A percentile compares a stretch with the other conserved stretches of the same genome.
Conservation (phyloP, 2,113 vertebrate genomes). For the Propithecus coquereli region DNA sequence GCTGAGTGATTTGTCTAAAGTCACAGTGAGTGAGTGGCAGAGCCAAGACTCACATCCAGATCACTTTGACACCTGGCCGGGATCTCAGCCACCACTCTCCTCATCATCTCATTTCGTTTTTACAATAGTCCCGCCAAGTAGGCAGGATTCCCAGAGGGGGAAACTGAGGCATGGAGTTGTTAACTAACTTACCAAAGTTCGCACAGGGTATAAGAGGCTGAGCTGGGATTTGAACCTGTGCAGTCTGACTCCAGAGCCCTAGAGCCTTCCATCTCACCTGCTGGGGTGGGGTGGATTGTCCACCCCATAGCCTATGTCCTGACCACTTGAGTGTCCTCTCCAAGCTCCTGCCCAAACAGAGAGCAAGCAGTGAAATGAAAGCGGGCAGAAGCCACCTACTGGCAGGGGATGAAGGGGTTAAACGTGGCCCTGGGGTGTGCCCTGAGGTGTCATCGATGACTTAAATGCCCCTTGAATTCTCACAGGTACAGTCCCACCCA, state of each 20-base stretch:
- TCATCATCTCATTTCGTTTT: neutral
- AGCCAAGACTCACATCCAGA: neutral
- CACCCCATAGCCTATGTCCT: rapidly evolving
- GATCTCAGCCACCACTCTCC: neutral
- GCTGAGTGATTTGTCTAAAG: neutral
- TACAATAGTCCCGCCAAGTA: neutral
- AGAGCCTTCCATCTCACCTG: too few relatives aligned
- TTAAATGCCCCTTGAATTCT: neutral
- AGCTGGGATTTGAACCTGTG: neutral
- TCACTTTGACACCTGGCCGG: rapidly evolving
- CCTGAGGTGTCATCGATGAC: neutral
- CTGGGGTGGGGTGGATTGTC: neutral
- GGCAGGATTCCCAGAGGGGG: neutral
- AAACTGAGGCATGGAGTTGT: neutral
- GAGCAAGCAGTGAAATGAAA: neutral
- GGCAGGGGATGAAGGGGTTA: neutral
- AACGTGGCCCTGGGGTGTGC: neutral
- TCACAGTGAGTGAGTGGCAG: neutral
- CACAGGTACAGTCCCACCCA: neutral
- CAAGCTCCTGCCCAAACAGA: neutral
- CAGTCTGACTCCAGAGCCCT: neutral
- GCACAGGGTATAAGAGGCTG: neutral
- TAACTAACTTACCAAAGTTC: neutral
- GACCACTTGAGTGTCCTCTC: neutral
- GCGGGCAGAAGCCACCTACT: neutral